phyloP scores from a whole-genome alignment of 2,113 vertebrate genomes.

The Mastomys coucha region DNA sequence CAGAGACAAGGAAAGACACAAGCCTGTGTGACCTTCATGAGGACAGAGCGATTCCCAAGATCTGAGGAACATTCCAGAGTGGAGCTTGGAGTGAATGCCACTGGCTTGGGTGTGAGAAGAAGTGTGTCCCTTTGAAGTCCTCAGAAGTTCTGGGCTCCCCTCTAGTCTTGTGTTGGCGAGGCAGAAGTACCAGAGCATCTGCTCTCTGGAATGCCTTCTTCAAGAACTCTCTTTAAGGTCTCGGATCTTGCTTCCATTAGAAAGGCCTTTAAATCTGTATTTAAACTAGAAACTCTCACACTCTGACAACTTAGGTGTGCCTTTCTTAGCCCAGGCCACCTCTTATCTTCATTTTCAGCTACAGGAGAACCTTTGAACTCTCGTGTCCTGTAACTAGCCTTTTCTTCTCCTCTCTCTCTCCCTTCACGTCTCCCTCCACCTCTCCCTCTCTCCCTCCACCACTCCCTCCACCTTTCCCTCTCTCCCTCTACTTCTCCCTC shows the following conservation, averaged over 20 bases:
- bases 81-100: accelerated
- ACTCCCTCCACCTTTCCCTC: background rate
- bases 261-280: background rate
- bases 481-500: background rate
- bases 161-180: background rate
- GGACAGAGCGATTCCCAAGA: background rate
- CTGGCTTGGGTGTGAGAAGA: background rate
- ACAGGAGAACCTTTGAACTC: background rate
- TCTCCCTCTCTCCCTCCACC: background rate
- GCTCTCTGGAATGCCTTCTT: background rate
- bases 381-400: background rate
- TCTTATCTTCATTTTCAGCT: background rate
- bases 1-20: no score
- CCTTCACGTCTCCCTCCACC: no score
- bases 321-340: background rate
- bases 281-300: background rate
- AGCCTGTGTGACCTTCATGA: accelerated
- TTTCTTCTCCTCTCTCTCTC: background rate
- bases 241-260: background rate
- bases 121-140: accelerated
- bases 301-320: background rate
- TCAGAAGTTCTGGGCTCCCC: background rate
- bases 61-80: accelerated
- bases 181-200: accelerated
- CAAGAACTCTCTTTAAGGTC: background rate